Percentiles rank a stretch among this genome's conserved stretches.
Evolutionary conservation across 2,888 invertebrate species (phyloP).

Genomic region (Adelphocoris suturalis): DNA sequence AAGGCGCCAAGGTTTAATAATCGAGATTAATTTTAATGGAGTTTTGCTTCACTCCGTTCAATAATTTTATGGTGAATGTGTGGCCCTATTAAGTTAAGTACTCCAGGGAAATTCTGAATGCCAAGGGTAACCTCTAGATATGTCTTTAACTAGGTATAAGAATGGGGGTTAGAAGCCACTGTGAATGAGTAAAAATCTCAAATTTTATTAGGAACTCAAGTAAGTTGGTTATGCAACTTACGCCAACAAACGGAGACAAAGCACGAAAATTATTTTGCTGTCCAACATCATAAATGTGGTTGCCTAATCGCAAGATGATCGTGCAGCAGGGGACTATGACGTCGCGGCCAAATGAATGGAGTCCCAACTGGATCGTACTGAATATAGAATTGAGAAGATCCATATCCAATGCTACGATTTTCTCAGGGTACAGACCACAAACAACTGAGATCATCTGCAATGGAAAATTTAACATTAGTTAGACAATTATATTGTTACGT

Average conservation of each 20-base stretch:
- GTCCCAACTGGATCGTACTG: constrained; percentile 82
- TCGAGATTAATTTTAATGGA: no score
- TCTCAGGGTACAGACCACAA: constrained; percentile 84
- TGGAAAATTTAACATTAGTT: not conserved
- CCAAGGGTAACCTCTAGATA: no score
- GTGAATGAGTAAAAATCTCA: no score
- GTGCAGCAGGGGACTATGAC: constrained; percentile 82
- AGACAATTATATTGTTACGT: not conserved
- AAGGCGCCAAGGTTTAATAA: no score
- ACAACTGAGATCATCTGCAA: constrained; percentile 82
- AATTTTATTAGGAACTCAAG: no score
- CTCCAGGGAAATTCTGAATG: no score
- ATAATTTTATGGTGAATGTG: no score
- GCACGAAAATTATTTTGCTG: constrained; percentile 77
- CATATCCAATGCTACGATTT: constrained; percentile 79
- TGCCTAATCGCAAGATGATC: constrained; percentile 81
- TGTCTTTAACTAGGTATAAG: no score
- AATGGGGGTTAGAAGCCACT: no score
- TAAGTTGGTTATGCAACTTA: constrained; percentile 75
- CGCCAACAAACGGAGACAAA: constrained; percentile 80
- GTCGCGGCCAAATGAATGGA: constrained; percentile 82
- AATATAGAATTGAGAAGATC: constrained; percentile 81
- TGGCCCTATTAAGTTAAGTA: no score
- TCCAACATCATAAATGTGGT: constrained; percentile 79
- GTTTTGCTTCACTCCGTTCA: no score